Evolutionary conservation across 30 jellyfish, hydroid and myxozoan species (phyloP).

Genomic region (Cassiopea xamachana): DNA sequence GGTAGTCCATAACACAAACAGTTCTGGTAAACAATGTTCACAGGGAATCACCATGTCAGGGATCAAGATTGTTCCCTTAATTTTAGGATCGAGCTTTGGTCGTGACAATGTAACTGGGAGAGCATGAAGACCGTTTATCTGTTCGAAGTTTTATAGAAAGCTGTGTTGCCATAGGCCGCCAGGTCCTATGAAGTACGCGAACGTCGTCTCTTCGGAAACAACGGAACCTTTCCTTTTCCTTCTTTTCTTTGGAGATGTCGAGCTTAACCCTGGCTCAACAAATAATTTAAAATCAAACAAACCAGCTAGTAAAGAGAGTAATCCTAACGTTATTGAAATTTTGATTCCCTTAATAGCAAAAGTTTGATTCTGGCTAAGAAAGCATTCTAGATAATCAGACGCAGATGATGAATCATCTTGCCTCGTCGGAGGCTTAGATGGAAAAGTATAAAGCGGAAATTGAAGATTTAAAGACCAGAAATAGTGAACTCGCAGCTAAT

Average conservation of each 20-base stretch:
- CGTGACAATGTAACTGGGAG: no score
- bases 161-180: no score
- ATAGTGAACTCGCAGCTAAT: neutral
- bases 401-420: neutral
- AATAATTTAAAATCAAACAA: neutral
- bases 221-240: neutral
- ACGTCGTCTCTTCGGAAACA: neutral
- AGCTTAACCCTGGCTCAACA: neutral
- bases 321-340: neutral
- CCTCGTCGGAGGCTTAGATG: neutral
- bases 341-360: neutral
- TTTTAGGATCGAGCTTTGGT: no score
- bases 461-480: neutral
- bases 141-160: no score
- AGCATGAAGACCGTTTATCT: no score
- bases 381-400: neutral
- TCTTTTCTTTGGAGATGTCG: neutral
- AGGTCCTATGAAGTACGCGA: neutral
- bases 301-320: neutral
- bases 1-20: no score
- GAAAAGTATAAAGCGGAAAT: neutral
- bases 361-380: conserved; percentile 9
- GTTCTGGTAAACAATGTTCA: no score
- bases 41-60: no score
- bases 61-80: no score